phyloP scores from a whole-genome alignment of 2,113 vertebrate species.

The Thalassarche chlororhynchos region DNA sequence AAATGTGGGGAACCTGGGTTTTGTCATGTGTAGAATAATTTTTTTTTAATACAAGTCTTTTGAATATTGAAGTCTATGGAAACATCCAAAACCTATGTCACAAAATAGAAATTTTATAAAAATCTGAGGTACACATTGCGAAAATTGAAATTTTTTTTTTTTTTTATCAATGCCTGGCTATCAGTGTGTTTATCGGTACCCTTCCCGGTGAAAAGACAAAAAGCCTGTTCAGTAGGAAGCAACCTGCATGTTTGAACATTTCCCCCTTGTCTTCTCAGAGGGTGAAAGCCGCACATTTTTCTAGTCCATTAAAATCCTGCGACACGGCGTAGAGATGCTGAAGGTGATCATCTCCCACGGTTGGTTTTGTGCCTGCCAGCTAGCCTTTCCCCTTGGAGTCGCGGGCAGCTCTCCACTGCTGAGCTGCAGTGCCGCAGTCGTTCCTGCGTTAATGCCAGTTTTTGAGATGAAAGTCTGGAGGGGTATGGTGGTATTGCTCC shows the following conservation, averaged over 20 bases:
- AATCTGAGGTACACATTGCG: too few relatives aligned
- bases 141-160: background rate
- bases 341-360: background rate
- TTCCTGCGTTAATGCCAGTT: background rate
- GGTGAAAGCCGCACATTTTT: background rate
- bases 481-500: background rate
- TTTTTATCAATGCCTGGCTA: background rate
- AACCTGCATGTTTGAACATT: background rate
- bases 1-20: background rate
- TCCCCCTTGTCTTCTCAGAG: background rate
- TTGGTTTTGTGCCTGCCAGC: background rate
- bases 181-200: background rate
- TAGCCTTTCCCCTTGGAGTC: background rate
- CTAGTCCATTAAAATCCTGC: background rate
- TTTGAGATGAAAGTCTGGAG: background rate
- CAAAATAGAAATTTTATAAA: background rate
- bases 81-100: background rate
- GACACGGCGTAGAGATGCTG: rapidly evolving
- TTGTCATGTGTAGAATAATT: background rate
- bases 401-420: background rate
- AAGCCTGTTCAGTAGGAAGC: background rate
- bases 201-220: background rate
- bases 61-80: background rate
- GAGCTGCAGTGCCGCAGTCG: rapidly evolving
- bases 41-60: background rate